These are phyloP conservation scores for Herpailurus yagouaroundi DNA, from an alignment of 2,113 vertebrate genomes.

Conservation along the genomic window DNA sequence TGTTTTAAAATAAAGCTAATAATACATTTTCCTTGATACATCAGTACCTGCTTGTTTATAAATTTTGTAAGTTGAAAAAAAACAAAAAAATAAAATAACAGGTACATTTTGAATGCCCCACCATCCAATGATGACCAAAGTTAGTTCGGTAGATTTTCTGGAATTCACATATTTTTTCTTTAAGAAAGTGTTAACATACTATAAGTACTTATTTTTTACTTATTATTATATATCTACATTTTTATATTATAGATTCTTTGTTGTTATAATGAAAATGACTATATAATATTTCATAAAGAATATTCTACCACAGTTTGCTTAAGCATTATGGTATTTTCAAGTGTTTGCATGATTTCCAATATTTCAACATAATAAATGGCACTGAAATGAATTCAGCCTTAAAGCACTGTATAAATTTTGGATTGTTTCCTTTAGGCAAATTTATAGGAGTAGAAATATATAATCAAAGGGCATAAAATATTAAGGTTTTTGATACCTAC, in stretches of 20 bases:
- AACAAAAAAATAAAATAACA: background rate
- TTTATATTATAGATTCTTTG: background rate
- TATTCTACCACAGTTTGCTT: background rate
- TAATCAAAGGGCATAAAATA: background rate
- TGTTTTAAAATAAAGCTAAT: background rate
- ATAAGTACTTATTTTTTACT: background rate
- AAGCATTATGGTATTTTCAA: background rate
- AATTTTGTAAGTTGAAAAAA: background rate
- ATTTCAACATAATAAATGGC: constrained; percentile 25
- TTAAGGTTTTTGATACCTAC: background rate
- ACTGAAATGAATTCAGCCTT: background rate
- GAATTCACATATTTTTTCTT: background rate
- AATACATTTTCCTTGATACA: background rate
- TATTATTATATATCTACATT: background rate
- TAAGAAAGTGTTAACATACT: background rate
- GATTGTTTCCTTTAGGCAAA: background rate
- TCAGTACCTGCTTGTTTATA: background rate
- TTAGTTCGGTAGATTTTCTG: background rate
- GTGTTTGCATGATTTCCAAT: background rate
- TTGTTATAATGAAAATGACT: background rate
- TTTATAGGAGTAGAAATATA: background rate
- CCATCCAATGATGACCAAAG: background rate
- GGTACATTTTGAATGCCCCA: background rate
- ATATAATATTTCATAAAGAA: background rate
- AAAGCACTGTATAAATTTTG: background rate